Conservation (phyloP, 2,797 vertebrate genomes). For the Ataeniobius toweri region DNA sequence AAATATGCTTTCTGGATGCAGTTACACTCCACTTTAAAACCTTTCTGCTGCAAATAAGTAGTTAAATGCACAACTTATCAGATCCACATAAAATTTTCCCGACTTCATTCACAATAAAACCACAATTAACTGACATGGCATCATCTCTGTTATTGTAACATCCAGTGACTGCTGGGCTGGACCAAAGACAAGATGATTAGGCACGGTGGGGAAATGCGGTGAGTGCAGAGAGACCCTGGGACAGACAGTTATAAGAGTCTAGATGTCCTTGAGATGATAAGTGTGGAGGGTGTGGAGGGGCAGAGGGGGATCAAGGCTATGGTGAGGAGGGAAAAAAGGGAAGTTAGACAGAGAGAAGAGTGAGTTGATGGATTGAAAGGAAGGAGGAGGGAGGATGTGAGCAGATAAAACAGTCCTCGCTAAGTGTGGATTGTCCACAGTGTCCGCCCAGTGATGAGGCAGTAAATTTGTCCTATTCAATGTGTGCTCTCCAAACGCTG, state of each 20-base stretch:
- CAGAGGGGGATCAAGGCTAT: slow-evolving; percentile 15
- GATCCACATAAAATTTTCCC: too few relatives aligned
- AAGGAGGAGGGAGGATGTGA: slow-evolving; percentile 7
- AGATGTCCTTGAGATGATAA: slow-evolving; percentile 75
- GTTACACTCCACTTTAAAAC: too few relatives aligned
- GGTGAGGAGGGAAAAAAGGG: slow-evolving; percentile 27
- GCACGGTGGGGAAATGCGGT: slow-evolving; percentile 32
- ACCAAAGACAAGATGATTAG: slow-evolving; percentile 54
- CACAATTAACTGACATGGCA: slow-evolving; percentile 10
- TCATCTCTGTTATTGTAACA: slow-evolving; percentile 30
- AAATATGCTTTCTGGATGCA: too few relatives aligned
- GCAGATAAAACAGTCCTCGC: slow-evolving; percentile 38
- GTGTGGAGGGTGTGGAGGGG: slow-evolving; percentile 30
- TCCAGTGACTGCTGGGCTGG: slow-evolving; percentile 41
- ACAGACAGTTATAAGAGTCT: slow-evolving; percentile 43
- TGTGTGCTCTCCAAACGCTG: slow-evolving; percentile 62
- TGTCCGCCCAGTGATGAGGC: slow-evolving; percentile 46
- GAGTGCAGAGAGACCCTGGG: slow-evolving; percentile 27
- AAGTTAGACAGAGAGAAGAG: slow-evolving; percentile 23
- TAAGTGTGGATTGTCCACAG: slow-evolving; percentile 33
- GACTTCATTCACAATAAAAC: background rate
- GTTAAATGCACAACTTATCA: too few relatives aligned
- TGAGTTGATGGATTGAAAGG: slow-evolving; percentile 26
- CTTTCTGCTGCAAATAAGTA: too few relatives aligned
- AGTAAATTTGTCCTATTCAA: slow-evolving; percentile 67